Conservation (phyloP, 2,888 invertebrate genomes). For the Trissonchulus latispiculum region DNA sequence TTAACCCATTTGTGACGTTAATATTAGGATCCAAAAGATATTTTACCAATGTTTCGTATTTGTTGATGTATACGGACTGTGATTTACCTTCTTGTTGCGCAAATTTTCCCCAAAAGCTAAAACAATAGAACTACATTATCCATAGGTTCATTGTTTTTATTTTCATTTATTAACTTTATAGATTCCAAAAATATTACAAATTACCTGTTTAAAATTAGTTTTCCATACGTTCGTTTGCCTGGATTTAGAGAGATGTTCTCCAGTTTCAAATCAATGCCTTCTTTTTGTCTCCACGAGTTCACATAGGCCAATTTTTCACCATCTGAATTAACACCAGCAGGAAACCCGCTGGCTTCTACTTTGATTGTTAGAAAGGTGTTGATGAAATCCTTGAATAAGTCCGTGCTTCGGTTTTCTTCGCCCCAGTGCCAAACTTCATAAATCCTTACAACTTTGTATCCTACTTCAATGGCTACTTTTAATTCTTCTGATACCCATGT, state of each 20-base stretch:
- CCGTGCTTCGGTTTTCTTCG: neutral
- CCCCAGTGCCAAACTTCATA: conserved; percentile 5
- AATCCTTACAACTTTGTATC: conserved; percentile 3
- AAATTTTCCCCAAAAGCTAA: conserved; percentile 7
- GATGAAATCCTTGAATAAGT: neutral
- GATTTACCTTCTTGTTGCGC: neutral
- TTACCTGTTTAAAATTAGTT: conserved; percentile 9
- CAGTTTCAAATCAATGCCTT: conserved; percentile 4
- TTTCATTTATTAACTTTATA: no score
- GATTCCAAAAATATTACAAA: neutral
- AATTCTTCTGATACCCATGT: conserved; percentile 3
- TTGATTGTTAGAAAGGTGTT: neutral
- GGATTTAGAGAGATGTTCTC: neutral
- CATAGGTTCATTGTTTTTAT: no score
- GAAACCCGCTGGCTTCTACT: neutral
- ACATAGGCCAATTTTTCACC: neutral
- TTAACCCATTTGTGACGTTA: neutral
- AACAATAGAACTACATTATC: neutral
- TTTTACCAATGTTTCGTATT: neutral
- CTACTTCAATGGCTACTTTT: neutral
- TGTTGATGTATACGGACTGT: neutral
- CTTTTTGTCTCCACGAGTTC: neutral
- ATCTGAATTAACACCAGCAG: neutral
- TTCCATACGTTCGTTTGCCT: neutral
- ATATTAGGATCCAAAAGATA: neutral